Base-by-base conservation (phyloP, 2,113 vertebrate species). In the Chaetorhynchus papuensis region DNA sequence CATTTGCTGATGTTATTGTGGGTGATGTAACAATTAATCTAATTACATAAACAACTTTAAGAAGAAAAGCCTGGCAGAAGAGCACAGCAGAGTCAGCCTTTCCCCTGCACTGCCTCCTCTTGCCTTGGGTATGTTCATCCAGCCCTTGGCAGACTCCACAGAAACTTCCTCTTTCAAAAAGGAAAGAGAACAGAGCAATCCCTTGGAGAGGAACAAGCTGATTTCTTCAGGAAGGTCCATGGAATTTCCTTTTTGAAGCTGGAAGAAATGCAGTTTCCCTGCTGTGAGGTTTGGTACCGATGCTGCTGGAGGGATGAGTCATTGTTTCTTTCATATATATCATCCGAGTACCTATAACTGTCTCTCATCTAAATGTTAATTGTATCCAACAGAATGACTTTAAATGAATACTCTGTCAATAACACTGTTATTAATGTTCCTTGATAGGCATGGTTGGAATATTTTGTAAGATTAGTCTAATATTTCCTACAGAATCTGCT, bases 331-430 rank as follows among this genome's bases (percentile, higher is more conserved):
- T 94, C 84, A 0, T 89, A 56, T 97, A 95, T 57, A 96, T 95
- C 89, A 78, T 78, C 86, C 6, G 37, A 96, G 96, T 96, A 87
- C 91, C 91, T 96, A 91, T 94, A 97, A 94, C 95, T 96, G 94
- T 96, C 93, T 96, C 93, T 96, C 95, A 95, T 95, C 91, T 91
- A 79, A 93, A 96, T 84, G 93, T 95, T 96, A 97, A 97, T 94
- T 96, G 87, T 87, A 96, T 96, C 94, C 89, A 94, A 96, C 95
- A 96, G 94, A 96, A 93, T 92, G 93, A 92, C 83, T 96, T 93
- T 83, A 88, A 95, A 95, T 92, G 93, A 96, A 94, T 68, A 83
- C 92, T 88, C 94, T 97, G 96, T 92, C 96, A 95, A 96, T 96
- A 96, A 93, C 94, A 95, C 95, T 95, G 94, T 93, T 96, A 97